Conservation (phyloP, 2,113 vertebrate genomes). For the Lipotes vexillifer region DNA sequence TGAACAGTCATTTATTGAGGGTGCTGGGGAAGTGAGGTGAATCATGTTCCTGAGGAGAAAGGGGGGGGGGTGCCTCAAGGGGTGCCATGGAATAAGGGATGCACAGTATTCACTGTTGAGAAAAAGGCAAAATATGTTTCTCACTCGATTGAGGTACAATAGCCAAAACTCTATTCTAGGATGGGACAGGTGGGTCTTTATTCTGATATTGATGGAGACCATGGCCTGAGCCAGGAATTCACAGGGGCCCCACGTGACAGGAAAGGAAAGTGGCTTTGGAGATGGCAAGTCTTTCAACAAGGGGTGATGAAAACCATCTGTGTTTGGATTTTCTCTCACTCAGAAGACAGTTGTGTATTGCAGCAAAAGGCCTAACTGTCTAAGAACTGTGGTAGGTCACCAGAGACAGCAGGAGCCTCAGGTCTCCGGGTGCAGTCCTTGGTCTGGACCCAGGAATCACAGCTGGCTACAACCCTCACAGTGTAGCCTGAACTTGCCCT, state of each 20-base stretch:
- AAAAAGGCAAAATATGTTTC: neutral
- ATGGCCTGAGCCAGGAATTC: neutral
- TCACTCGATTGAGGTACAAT: neutral
- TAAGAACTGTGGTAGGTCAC: neutral
- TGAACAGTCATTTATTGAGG: neutral
- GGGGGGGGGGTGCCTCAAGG: neutral
- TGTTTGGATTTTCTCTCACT: slow-evolving; percentile 22
- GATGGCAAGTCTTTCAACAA: neutral
- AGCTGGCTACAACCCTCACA: neutral
- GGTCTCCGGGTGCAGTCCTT: neutral
- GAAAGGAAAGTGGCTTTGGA: neutral
- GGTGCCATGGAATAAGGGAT: neutral
- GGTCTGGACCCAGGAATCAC: neutral
- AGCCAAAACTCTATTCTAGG: neutral
- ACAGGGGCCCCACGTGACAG: neutral
- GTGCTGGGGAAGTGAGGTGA: neutral
- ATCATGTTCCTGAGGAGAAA: neutral
- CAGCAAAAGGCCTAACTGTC: neutral
- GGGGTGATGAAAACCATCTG: neutral
- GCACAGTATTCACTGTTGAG: neutral
- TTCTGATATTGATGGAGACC: neutral
- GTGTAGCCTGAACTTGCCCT: neutral
- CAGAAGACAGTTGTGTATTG: neutral
- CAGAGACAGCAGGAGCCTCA: neutral
- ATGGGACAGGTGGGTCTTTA: neutral